A percentile compares a stretch with the other conserved stretches of the same genome.
Evolutionary conservation across 2,888 invertebrate species (phyloP).

Genomic region (Piscicola geometra): DNA sequence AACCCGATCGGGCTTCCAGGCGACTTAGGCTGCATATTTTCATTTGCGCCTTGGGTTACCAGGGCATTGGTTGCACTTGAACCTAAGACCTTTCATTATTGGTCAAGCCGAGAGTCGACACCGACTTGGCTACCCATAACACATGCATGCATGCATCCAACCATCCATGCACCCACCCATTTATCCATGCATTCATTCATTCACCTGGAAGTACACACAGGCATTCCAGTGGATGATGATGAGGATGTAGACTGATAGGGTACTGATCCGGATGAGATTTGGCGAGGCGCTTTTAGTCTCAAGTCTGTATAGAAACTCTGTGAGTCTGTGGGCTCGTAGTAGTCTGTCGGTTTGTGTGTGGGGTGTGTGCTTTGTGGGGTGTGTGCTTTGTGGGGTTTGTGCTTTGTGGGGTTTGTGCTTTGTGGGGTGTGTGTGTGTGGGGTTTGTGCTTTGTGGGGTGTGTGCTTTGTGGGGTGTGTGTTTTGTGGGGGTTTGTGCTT

Average conservation of each 20-base stretch:
- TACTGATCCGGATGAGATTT: conserved; percentile 61
- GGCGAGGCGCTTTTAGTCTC: conserved; percentile 90
- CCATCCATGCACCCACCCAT: too few species aligned
- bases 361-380: not conserved
- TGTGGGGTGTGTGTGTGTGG: not conserved
- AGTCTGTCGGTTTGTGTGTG: conserved; percentile 67
- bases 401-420: not conserved
- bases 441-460: not conserved
- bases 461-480: too few species aligned
- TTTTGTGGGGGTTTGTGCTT: too few species aligned
- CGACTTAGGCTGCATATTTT: too few species aligned
- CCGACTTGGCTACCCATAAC: too few species aligned
- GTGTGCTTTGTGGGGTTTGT: not conserved
- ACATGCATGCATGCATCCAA: too few species aligned
- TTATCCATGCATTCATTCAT: not conserved
- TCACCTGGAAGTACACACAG: conserved; percentile 55
- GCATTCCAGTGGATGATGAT: conserved; percentile 57
- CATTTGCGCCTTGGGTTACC: too few species aligned
- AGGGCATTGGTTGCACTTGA: too few species aligned
- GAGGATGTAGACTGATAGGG: conserved; percentile 53
- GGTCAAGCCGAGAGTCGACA: too few species aligned
- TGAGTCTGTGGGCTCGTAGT: conserved; percentile 68
- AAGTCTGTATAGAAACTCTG: conserved; percentile 87
- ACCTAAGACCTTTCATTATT: too few species aligned
- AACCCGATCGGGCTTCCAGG: too few species aligned